Base-by-base conservation (phyloP, 2,888 invertebrate genomes). In the Idaea dimidiata region DNA sequence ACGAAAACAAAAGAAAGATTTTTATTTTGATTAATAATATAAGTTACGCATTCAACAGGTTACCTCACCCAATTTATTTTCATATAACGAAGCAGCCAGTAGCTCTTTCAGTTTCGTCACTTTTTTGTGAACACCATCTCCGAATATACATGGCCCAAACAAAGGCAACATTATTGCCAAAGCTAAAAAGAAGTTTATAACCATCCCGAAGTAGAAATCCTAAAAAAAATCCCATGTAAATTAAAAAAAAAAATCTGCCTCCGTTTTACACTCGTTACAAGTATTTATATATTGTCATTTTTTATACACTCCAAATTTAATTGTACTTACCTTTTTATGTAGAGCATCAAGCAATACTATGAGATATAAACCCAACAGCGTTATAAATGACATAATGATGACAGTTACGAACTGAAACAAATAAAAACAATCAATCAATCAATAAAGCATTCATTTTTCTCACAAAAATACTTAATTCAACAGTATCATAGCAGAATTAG, bases 11-110 rank as follows among this genome's bases (percentile, higher is more conserved):
- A n/a, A n/a, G n/a, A n/a, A n/a, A n/a, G n/a, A 24, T 24, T 24
- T 24, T 24, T 1, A 24, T 24, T 24, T 24, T 5, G 24, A 24
- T 24, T 24, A 24, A 24, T 24, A 24, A 24, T 24, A 24, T 5
- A 24, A 24, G 5, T 3, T 43, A 24, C 10, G 3, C 43, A 14
- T 43, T 43, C 0, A 43, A 43, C 14, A 43, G 8, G 10, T 43
- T 43, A 14, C 3, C 62, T 62, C 72, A 83, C 84, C 86, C 16
- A 88, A 72, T 70, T 81, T 79, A 62, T 85, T 83, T 60, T 86
- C 87, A 66, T 87, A 87, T 3, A 89, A 80, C 24, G 80, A 78
- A 3, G 82, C 81, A 17, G 86, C 83, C 1, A 89, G 72, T n/a
- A 85, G 72, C 59, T 86, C 84, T 16, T 80, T 72, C 2, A 88